phyloP scores from a whole-genome alignment of 2,113 vertebrate species.

The Ceyx melanurus region DNA sequence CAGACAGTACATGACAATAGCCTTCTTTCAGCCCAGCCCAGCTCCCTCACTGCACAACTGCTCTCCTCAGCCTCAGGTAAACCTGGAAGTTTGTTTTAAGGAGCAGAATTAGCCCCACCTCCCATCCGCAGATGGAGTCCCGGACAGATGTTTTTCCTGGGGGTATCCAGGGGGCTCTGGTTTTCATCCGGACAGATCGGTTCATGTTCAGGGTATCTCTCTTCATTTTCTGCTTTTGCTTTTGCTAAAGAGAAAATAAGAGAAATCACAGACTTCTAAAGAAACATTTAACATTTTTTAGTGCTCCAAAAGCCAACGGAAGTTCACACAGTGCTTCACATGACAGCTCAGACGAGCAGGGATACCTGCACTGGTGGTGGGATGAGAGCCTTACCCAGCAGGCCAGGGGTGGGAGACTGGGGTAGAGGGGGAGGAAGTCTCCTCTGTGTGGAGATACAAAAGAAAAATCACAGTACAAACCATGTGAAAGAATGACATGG shows the following conservation, averaged over 20 bases:
- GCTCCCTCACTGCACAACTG: background rate
- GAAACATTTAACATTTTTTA: background rate
- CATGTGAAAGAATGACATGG: background rate
- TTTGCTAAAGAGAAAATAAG: slow-evolving; percentile 59
- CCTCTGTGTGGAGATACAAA: background rate
- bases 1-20: background rate
- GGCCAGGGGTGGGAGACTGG: background rate
- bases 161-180: slow-evolving; percentile 87
- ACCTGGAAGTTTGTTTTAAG: background rate
- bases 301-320: background rate
- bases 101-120: slow-evolving; percentile 76
- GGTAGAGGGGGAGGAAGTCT: background rate
- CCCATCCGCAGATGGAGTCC: slow-evolving; percentile 84
- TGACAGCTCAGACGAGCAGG: background rate
- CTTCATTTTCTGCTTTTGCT: slow-evolving; percentile 75
- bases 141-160: slow-evolving; percentile 83
- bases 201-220: slow-evolving; percentile 70
- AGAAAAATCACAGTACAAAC: background rate
- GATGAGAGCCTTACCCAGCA: background rate
- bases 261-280: background rate
- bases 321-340: background rate
- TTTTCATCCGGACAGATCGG: slow-evolving; percentile 80
- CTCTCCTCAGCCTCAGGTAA: background rate
- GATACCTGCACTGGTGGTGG: background rate
- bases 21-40: background rate